A percentile compares a stretch with the other conserved stretches of the same genome.
Conservation (phyloP, 1,140 invertebrate genomes). For the Drosophila virilis region DNA sequence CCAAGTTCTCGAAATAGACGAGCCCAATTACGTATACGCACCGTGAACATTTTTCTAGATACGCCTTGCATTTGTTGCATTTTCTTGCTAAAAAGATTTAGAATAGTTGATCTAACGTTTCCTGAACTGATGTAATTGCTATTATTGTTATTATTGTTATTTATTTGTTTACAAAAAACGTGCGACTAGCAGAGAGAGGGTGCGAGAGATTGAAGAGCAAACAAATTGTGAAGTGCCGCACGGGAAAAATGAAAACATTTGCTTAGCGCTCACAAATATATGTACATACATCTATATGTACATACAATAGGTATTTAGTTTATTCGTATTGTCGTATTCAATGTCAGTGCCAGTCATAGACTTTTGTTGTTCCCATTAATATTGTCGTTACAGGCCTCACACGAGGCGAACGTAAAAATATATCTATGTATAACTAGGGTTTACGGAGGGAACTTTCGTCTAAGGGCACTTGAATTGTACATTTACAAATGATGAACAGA, state of each 20-base stretch:
- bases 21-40: conserved; percentile 51
- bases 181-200: conserved; percentile 2
- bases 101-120: conserved; percentile 8
- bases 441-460: neutral
- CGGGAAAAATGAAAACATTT: conserved; percentile 46
- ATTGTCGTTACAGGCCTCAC: conserved; percentile 10
- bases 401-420: neutral
- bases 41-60: conserved; percentile 25
- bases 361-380: conserved; percentile 23
- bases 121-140: conserved; percentile 61
- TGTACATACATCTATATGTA: neutral
- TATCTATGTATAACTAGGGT: neutral
- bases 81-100: neutral
- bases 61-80: conserved; percentile 28
- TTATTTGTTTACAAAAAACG: conserved; percentile 61
- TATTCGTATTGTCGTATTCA: conserved; percentile 17
- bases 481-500: too few species aligned
- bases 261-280: conserved; percentile 8
- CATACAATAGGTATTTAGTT: neutral
- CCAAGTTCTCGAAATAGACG: conserved; percentile 24
- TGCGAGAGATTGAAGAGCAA: conserved; percentile 14
- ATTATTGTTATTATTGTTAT: conserved; percentile 41
- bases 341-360: conserved; percentile 46
- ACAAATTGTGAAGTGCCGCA: conserved; percentile 23
- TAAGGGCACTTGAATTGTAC: too few species aligned